Evolutionary conservation across 2,113 vertebrate genomes (phyloP), one percentile per base, ranked within the genome.

Genomic region (Hippocampus abdominalis): DNA sequence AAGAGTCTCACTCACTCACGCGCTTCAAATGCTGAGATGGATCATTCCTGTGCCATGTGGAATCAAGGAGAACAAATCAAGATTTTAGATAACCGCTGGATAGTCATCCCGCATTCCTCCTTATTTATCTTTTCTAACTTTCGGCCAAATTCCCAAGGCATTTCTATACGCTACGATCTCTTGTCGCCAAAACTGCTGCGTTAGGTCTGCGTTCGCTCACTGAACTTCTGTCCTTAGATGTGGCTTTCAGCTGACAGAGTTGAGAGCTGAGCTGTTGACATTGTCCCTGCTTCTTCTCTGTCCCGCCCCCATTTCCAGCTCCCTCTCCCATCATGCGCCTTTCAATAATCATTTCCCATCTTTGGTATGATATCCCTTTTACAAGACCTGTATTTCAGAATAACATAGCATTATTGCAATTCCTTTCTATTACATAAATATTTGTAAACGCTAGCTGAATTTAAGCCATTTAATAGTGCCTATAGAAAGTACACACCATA

Each of bases 181-280:
- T 75, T 73, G 72, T 66, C 18, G 44, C 25, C n/a, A 40, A 76
- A 67, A 68, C 74, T 46, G 64, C 64, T 64, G 72, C 71, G 64
- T 81, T 77, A 64, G 39, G 65, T 78, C 81, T 77, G 73, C 80
- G 77, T 81, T 62, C 44, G 63, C 73, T 76, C 70, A 57, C 46
- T 44, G 62, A 75, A 74, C 80, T 66, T 76, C 76, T 75, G 79
- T 73, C 64, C 68, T 3, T 39, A 70, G 86, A 84, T 75, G 72
- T 82, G 81, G 74, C 80, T 90, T 90, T 90, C 85, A 91, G 90
- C 87, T 89, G 90, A 91, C 87, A 87, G 81, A 51, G 79, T 82
- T 89, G 72, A 64, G 85, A 89, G 77, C 77, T 49, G 79, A 84
- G 84, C 82, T 87, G 88, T 85, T 87, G 85, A 89, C 86, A 87